Conservation (phyloP, 1,140 invertebrate genomes). For the Heterodera carotae region DNA sequence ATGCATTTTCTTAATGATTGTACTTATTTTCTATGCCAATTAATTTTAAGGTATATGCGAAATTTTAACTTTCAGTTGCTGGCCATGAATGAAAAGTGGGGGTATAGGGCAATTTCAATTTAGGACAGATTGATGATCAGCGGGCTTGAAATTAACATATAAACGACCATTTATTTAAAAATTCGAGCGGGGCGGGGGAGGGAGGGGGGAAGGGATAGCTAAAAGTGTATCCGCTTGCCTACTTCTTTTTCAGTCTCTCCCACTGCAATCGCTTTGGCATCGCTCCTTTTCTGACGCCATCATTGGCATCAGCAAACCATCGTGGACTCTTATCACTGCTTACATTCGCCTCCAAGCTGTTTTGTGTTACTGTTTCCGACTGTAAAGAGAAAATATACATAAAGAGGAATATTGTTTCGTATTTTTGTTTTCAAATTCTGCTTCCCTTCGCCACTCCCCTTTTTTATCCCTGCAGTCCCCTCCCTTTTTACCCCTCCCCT, state of each 20-base stretch:
- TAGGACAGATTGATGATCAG: too few relatives aligned
- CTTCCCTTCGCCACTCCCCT: too few relatives aligned
- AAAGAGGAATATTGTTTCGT: not conserved
- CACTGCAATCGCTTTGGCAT: constrained; percentile 8
- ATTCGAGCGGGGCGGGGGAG: too few relatives aligned
- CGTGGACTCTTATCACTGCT: constrained; percentile 27
- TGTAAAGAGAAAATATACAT: not conserved
- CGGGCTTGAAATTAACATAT: too few relatives aligned
- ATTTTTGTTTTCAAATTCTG: not conserved
- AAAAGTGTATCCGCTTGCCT: too few relatives aligned
- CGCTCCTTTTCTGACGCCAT: constrained; percentile 16
- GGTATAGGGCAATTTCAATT: too few relatives aligned
- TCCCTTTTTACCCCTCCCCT: not conserved
- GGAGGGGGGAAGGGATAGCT: too few relatives aligned
- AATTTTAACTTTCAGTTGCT: too few relatives aligned
- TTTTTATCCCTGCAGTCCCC: not conserved
- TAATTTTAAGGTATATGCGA: too few relatives aligned
- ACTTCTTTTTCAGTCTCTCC: not conserved
- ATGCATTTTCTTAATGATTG: not conserved
- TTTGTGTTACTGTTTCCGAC: constrained; percentile 6
- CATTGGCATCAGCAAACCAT: constrained; percentile 31
- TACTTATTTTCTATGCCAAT: too few relatives aligned
- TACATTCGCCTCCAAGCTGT: not conserved
- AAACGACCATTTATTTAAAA: too few relatives aligned
- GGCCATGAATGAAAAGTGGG: too few relatives aligned